Evolutionary conservation across 2,113 vertebrate species (phyloP), one percentile per base, ranked within the genome.

Genomic region (Lamprologus ornatipinnis): DNA sequence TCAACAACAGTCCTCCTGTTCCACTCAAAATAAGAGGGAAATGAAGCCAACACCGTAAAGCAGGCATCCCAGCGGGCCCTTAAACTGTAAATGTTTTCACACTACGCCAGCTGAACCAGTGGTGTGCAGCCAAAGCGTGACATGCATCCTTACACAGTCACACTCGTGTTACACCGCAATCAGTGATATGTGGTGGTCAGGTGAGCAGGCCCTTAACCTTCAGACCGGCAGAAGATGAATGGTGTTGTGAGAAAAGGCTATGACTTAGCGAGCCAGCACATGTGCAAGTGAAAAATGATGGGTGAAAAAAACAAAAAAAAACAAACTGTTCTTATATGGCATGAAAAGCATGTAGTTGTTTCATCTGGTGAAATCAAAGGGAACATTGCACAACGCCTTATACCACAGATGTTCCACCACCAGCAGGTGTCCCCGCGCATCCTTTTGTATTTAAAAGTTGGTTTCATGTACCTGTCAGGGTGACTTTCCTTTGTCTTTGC

Each of bases 401-500:
- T 37, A 42, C 63, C 42, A 6, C n/a, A 31, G 26, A 87, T 17
- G 23, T 11, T 75, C 68, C 58, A 21, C 37, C 80, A 55, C 68
- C 82, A 58, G 70, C 81, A 57, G 35, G 40, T 82, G 31, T 84
- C 83, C 60, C 55, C 7, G 28, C 55, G 47, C 55, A n/a, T 75
- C 81, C 51, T 55, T 53, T 81, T 87, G 68, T 82, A 55, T 85
- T 85, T 84, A 58, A 68, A 80, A 82, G 51, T 53, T 53, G 55
- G 55, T 81, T 91, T 73, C 49, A 63, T 88, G 85, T 87, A 85
- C 87, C 84, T 63, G 80, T 42, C n/a, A 17, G 82, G 55, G 57
- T 93, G 93, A 95, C 93, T 94, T 94, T 92, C 45, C 40, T 89
- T 95, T 88, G 93, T 89, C 93, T 96, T 95, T 94, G 90, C 78